These are phyloP conservation scores for Sigmodon hispidus DNA, from an alignment of 2,113 vertebrate species.

Conservation along the genomic window DNA sequence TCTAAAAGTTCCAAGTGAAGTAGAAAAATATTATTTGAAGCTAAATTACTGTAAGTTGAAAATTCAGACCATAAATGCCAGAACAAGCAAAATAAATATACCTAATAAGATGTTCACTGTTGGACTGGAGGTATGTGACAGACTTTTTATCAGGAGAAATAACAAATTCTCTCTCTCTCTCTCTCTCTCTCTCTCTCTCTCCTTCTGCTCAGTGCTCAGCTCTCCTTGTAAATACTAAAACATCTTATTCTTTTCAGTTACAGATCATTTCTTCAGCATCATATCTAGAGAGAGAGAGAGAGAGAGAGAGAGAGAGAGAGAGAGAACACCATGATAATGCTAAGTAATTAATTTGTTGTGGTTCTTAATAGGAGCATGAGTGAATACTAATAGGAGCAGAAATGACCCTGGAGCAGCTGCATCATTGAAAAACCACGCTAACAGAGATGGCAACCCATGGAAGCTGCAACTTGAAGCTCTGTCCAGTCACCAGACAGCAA, in stretches of 20 bases:
- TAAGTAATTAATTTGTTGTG: not conserved
- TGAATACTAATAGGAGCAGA: not conserved
- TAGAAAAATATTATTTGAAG: not conserved
- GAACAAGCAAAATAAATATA: not conserved
- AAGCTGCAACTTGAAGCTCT: not conserved
- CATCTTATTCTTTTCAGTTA: not conserved
- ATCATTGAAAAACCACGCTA: not conserved
- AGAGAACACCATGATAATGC: not conserved
- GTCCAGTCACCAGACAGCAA: not conserved
- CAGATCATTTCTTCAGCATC: not conserved
- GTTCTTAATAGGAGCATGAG: not conserved
- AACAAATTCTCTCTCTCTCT: too few relatives aligned
- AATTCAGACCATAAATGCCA: not conserved
- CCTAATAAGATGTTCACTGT: not conserved
- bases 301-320: too few relatives aligned
- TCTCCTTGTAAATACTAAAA: not conserved
- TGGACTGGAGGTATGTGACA: not conserved
- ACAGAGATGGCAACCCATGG: not conserved
- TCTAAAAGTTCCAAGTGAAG: not conserved
- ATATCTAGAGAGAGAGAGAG: too few relatives aligned
- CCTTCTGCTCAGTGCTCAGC: too few relatives aligned
- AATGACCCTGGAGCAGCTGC: not conserved
- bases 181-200: too few relatives aligned
- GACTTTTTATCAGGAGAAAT: not conserved
- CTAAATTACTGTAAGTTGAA: constrained; percentile 15